Percentiles rank a stretch among this genome's conserved stretches.
Evolutionary conservation across 2,888 invertebrate species (phyloP).

Genomic region (Coenonympha glycerion): DNA sequence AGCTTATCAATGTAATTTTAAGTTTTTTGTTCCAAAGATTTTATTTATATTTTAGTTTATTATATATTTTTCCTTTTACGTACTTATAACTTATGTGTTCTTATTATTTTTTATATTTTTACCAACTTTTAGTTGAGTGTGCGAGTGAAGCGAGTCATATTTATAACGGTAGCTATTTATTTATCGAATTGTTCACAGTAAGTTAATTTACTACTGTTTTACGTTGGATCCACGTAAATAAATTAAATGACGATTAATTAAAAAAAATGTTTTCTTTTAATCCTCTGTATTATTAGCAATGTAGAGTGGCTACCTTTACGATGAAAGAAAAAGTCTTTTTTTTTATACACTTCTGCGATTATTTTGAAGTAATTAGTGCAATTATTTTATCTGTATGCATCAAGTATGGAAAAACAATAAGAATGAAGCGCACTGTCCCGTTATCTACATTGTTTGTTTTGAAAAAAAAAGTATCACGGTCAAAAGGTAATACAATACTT

Average conservation of each 20-base stretch:
- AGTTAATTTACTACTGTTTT: constrained; percentile 37
- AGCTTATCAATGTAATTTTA: constrained; percentile 49
- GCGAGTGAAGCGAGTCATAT: constrained; percentile 56
- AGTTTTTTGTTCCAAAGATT: constrained; percentile 66
- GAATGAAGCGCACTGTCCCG: background rate
- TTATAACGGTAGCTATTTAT: constrained; percentile 31
- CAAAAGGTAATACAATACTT: constrained; percentile 15
- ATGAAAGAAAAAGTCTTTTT: background rate
- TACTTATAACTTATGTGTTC: constrained; percentile 18
- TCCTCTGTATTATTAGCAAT: background rate
- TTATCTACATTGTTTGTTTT: constrained; percentile 22
- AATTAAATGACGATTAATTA: constrained; percentile 24
- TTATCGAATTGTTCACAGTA: constrained; percentile 38
- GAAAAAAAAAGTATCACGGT: constrained; percentile 17
- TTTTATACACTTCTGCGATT: background rate
- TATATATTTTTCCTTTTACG: constrained; percentile 34
- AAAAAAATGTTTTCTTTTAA: constrained; percentile 7
- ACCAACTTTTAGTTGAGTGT: constrained; percentile 36
- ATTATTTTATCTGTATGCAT: background rate
- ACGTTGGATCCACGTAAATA: constrained; percentile 52
- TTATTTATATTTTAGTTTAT: constrained; percentile 37
- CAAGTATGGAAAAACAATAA: background rate
- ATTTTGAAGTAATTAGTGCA: background rate
- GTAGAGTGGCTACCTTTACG: background rate
- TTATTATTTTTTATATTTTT: no score